Evolutionary conservation across 1,140 invertebrate genomes (phyloP).

Genomic region (Ylistrum balloti): DNA sequence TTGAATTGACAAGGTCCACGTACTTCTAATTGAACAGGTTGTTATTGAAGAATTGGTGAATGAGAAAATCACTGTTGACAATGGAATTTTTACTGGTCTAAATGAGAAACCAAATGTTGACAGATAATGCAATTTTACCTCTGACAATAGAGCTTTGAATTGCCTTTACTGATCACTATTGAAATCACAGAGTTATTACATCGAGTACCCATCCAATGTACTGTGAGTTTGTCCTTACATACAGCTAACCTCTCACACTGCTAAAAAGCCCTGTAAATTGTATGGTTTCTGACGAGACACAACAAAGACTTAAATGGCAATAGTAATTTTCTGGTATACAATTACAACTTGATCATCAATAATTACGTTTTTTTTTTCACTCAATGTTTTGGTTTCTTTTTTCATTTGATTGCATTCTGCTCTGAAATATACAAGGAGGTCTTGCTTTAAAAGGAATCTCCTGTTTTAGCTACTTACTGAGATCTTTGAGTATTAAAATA

Average conservation of each 20-base stretch:
- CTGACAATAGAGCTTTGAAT: conserved; percentile 10
- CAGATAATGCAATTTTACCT: conserved; percentile 25
- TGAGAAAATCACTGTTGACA: not conserved
- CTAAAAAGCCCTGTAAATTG: not conserved
- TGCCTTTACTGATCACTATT: not conserved
- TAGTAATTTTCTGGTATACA: not conserved
- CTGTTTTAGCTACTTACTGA: too few relatives aligned
- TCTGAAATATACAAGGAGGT: too few relatives aligned
- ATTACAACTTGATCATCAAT: not conserved
- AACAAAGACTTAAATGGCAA: not conserved
- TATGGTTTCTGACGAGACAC: not conserved
- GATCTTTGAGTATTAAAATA: too few relatives aligned
- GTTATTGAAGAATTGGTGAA: not conserved
- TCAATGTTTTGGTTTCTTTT: too few relatives aligned
- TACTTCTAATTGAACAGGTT: too few relatives aligned
- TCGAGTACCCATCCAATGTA: not conserved
- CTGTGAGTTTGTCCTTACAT: not conserved
- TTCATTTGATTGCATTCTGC: too few relatives aligned
- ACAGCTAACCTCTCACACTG: not conserved
- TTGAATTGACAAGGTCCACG: not conserved
- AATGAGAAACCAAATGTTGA: not conserved
- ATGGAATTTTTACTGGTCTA: not conserved
- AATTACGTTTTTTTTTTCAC: not conserved
- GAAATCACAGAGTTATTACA: not conserved
- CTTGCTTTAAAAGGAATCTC: too few relatives aligned